phyloP scores from a whole-genome alignment of 2,113 vertebrate genomes.

The Macaca nemestrina region DNA sequence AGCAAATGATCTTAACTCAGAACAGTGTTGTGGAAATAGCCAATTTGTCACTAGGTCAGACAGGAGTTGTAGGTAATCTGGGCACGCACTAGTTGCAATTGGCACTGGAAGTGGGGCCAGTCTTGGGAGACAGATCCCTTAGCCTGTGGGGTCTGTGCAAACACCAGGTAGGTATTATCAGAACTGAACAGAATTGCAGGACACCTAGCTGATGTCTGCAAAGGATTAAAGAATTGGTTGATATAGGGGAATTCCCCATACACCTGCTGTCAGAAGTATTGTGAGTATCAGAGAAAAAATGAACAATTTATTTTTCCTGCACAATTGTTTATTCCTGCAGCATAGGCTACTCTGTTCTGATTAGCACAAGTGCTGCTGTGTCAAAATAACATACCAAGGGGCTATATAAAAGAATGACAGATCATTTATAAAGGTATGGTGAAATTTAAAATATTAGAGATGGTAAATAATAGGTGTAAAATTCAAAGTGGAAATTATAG shows the following conservation, averaged over 20 bases:
- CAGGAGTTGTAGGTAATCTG: not conserved
- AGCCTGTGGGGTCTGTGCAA: not conserved
- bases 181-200: not conserved
- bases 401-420: not conserved
- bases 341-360: not conserved
- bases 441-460: not conserved
- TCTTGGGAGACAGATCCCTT: not conserved
- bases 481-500: not conserved
- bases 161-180: not conserved
- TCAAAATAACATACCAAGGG: not conserved
- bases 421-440: not conserved
- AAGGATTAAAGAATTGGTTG: not conserved
- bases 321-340: not conserved
- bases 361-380: not conserved
- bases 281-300: too few relatives aligned
- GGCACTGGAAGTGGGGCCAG: not conserved
- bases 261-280: not conserved
- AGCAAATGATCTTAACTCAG: not conserved
- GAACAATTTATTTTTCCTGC: not conserved
- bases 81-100: not conserved
- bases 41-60: not conserved
- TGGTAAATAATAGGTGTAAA: not conserved
- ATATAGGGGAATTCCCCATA: not conserved
- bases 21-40: too few relatives aligned
- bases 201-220: not conserved